phyloP scores from a whole-genome alignment of 1,140 invertebrate species.

The Drosophila ohnishii region DNA sequence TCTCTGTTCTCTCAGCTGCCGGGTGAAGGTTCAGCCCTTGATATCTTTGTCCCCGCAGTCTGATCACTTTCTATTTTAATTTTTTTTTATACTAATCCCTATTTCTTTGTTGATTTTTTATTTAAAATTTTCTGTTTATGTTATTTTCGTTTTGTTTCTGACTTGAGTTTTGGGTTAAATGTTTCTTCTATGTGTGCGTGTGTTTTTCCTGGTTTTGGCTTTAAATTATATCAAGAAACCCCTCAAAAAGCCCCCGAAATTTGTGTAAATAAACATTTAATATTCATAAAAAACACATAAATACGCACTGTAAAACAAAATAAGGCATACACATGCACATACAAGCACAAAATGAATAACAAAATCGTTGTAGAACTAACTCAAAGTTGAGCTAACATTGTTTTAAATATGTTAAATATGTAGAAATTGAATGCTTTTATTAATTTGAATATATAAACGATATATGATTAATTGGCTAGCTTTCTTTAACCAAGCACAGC shows the following conservation, averaged over 20 bases:
- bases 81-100: slow-evolving; percentile 32
- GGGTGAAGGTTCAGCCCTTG: slow-evolving; percentile 18
- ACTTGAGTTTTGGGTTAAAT: slow-evolving; percentile 30
- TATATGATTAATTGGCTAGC: background rate
- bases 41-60: slow-evolving; percentile 26
- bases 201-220: slow-evolving; percentile 36
- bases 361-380: slow-evolving; percentile 16
- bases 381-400: slow-evolving; percentile 5
- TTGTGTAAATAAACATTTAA: slow-evolving; percentile 26
- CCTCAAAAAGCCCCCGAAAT: slow-evolving; percentile 1
- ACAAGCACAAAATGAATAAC: slow-evolving; percentile 13
- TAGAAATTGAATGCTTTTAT: slow-evolving; percentile 1
- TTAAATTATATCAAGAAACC: background rate
- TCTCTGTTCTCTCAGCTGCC: slow-evolving; percentile 40
- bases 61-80: slow-evolving; percentile 15
- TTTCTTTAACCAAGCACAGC: slow-evolving; percentile 2
- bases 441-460: background rate
- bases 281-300: slow-evolving; percentile 33
- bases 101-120: slow-evolving; percentile 21
- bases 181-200: slow-evolving; percentile 42
- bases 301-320: slow-evolving; percentile 20
- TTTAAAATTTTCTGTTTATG: slow-evolving; percentile 19
- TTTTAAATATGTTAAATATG: slow-evolving; percentile 3
- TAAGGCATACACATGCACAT: slow-evolving; percentile 25
- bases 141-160: slow-evolving; percentile 26